Evolutionary conservation across 2,113 vertebrate genomes (phyloP).

Genomic region (Prietella phreatophila): DNA sequence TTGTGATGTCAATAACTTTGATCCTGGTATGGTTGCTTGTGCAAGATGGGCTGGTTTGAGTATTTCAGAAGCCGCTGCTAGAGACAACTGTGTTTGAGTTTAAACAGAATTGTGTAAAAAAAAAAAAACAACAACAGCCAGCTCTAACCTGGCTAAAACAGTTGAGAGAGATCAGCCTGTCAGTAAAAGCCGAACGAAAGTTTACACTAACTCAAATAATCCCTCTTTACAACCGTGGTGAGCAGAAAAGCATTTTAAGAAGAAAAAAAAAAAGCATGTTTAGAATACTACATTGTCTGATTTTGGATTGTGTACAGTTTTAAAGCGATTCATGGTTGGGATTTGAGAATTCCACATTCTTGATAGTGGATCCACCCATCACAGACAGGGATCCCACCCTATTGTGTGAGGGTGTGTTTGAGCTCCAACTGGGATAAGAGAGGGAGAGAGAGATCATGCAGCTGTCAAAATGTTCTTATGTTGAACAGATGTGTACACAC

Average conservation of each 20-base stretch:
- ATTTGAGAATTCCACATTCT: constrained; percentile 25
- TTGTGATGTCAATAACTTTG: neutral
- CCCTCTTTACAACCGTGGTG: neutral
- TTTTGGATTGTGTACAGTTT: neutral
- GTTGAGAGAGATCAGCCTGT: neutral
- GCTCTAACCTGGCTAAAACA: neutral
- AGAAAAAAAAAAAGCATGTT: neutral
- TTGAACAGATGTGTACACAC: constrained; percentile 79
- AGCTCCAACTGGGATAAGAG: constrained; percentile 63
- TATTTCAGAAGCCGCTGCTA: neutral
- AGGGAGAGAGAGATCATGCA: constrained; percentile 42
- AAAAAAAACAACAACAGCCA: neutral
- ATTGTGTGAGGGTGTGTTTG: constrained; percentile 44
- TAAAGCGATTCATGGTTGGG: constrained; percentile 9
- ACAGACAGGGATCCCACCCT: constrained; percentile 14
- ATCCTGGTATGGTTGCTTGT: neutral
- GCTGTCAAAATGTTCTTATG: constrained; percentile 79
- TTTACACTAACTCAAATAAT: neutral
- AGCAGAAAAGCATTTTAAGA: neutral
- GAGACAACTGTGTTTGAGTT: neutral
- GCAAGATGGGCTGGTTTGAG: neutral
- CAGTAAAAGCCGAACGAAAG: neutral
- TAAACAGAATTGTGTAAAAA: neutral
- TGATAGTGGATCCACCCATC: constrained; percentile 12
- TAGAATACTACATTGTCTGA: neutral